These are phyloP conservation scores for Urocynchramus pylzowi DNA, from an alignment of 2,113 vertebrate species.

Conservation along the genomic window DNA sequence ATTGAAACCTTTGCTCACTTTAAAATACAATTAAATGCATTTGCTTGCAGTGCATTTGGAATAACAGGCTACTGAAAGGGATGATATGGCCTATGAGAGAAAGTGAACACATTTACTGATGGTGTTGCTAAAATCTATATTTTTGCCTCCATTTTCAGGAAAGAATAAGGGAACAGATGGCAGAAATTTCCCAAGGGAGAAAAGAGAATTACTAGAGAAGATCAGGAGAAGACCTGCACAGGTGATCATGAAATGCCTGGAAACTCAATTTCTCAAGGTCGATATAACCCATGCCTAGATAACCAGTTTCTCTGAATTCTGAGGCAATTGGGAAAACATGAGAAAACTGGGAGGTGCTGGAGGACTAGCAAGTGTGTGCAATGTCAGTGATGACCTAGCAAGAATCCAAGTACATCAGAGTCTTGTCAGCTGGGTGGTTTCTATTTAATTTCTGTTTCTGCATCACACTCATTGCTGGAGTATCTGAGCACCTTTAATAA, in stretches of 20 bases:
- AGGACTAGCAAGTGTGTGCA: background rate
- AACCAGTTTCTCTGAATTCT: background rate
- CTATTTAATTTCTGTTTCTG: background rate
- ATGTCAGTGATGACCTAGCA: background rate
- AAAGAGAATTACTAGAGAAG: slow-evolving; percentile 54
- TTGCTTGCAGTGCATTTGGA: slow-evolving; percentile 15
- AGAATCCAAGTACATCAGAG: background rate
- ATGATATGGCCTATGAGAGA: slow-evolving; percentile 24
- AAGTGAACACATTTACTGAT: slow-evolving; percentile 11
- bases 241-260: slow-evolving; percentile 56
- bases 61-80: background rate
- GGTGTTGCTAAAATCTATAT: slow-evolving; percentile 21
- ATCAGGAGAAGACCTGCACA: slow-evolving; percentile 59
- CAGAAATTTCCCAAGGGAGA: slow-evolving; percentile 64
- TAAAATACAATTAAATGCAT: slow-evolving; percentile 20
- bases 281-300: background rate
- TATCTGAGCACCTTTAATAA: background rate
- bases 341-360: background rate
- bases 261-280: slow-evolving; percentile 58
- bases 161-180: slow-evolving; percentile 41
- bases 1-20: slow-evolving; percentile 47
- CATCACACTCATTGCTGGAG: background rate
- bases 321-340: background rate
- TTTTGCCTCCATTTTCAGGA: slow-evolving; percentile 17
- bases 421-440: background rate